Evolutionary conservation across 2,888 invertebrate genomes (phyloP).

Genomic region (Vandiemenella viatica): DNA sequence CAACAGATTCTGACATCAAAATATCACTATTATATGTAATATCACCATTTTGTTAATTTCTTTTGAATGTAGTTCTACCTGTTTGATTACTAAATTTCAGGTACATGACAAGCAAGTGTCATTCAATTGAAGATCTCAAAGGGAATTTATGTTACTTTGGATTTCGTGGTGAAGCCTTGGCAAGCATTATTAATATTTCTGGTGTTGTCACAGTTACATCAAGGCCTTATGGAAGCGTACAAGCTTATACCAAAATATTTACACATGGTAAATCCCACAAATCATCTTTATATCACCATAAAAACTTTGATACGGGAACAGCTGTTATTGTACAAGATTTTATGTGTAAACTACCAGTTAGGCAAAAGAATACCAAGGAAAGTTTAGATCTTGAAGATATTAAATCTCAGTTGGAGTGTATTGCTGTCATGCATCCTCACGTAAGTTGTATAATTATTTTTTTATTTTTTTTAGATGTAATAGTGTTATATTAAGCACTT

Average conservation of each 20-base stretch:
- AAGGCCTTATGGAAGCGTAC: constrained; percentile 28
- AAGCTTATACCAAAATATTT: constrained; percentile 44
- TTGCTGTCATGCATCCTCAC: constrained; percentile 48
- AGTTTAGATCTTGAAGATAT: constrained; percentile 43
- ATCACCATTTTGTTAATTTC: neutral
- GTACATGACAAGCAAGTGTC: constrained; percentile 49
- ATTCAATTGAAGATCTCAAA: constrained; percentile 35
- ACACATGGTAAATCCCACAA: constrained; percentile 31
- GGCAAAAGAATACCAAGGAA: constrained; percentile 37
- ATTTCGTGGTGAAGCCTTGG: constrained; percentile 50
- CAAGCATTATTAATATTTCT: constrained; percentile 43
- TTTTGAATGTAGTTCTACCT: neutral
- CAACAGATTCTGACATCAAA: no score
- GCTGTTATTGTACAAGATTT: constrained; percentile 54
- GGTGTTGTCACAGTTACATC: constrained; percentile 43
- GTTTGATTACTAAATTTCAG: constrained; percentile 23
- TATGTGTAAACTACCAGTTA: constrained; percentile 44
- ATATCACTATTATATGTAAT: no score
- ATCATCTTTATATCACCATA: constrained; percentile 23
- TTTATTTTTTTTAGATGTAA: no score
- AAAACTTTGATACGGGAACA: constrained; percentile 50
- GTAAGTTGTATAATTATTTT: no score
- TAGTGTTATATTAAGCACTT: no score
- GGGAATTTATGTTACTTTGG: constrained; percentile 41
- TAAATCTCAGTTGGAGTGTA: constrained; percentile 38